phyloP scores from a whole-genome alignment of 1,140 invertebrate species.

The Dendroctonus ponderosae region DNA sequence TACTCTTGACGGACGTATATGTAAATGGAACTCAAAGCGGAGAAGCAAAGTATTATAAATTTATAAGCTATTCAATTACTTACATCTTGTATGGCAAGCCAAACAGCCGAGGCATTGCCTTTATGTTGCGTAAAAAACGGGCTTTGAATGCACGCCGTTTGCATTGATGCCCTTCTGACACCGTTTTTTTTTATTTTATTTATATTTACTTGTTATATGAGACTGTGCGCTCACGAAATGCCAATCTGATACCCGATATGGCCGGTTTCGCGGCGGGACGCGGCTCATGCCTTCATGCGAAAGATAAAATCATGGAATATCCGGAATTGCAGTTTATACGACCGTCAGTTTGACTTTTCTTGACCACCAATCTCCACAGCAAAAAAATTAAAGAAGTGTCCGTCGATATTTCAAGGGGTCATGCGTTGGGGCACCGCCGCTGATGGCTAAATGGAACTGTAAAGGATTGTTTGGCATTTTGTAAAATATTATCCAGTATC shows the following conservation, averaged over 20 bases:
- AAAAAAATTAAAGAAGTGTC: too few species aligned
- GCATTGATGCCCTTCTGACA: constrained; percentile 29
- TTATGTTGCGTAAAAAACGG: constrained; percentile 1
- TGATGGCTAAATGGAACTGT: not conserved
- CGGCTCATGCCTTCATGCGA: constrained; percentile 29
- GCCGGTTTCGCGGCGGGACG: constrained; percentile 20
- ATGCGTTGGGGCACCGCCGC: not conserved
- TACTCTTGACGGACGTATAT: too few species aligned
- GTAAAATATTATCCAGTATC: not conserved
- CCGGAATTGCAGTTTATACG: constrained; percentile 21
- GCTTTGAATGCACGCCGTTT: constrained; percentile 12
- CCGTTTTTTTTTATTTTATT: constrained; percentile 26
- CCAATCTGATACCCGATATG: constrained; percentile 32
- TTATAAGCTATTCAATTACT: too few species aligned
- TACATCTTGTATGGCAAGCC: too few species aligned
- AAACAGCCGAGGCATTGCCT: too few species aligned
- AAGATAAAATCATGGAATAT: constrained; percentile 29
- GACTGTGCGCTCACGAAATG: constrained; percentile 26
- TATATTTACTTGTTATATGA: constrained; percentile 28
- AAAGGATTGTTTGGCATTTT: not conserved
- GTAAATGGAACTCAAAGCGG: too few species aligned
- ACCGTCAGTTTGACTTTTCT: constrained; percentile 6
- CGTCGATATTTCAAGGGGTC: not conserved
- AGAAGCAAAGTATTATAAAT: too few species aligned
- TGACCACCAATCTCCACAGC: not conserved